These are phyloP conservation scores for Apodemia hepburni DNA, from an alignment of 2,888 invertebrate species.

Conservation along the genomic window DNA sequence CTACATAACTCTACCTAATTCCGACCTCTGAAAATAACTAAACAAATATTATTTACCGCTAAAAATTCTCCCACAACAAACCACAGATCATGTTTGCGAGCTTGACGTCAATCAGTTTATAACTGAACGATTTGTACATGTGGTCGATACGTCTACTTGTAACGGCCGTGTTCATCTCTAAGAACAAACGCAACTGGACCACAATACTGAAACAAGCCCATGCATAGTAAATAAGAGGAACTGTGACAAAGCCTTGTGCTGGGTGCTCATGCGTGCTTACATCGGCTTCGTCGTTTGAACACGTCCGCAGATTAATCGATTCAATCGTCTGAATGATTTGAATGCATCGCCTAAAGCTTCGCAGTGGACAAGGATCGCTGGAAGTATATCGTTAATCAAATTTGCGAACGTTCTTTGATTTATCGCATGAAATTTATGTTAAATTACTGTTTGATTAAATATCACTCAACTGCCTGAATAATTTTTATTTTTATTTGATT, in stretches of 20 bases:
- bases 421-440: background rate
- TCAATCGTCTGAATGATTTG: conserved; percentile 57
- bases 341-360: conserved; percentile 41
- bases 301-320: conserved; percentile 55
- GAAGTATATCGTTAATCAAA: conserved; percentile 19
- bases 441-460: no score
- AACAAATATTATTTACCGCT: no score
- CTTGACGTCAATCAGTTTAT: no score
- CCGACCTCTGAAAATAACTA: no score
- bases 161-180: no score
- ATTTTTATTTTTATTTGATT: no score
- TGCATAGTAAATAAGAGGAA: conserved; percentile 33
- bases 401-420: conserved; percentile 16
- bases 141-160: no score
- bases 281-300: conserved; percentile 46
- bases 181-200: conserved; percentile 20
- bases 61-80: no score
- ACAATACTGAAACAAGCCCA: conserved; percentile 22
- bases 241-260: conserved; percentile 32
- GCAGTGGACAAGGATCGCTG: conserved; percentile 3
- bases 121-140: no score
- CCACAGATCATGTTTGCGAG: no score
- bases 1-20: background rate
- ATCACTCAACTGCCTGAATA: no score
- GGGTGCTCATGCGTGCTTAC: conserved; percentile 40